These are phyloP conservation scores for Bombus confusus DNA, from an alignment of 1,140 invertebrate species.

Conservation along the genomic window DNA sequence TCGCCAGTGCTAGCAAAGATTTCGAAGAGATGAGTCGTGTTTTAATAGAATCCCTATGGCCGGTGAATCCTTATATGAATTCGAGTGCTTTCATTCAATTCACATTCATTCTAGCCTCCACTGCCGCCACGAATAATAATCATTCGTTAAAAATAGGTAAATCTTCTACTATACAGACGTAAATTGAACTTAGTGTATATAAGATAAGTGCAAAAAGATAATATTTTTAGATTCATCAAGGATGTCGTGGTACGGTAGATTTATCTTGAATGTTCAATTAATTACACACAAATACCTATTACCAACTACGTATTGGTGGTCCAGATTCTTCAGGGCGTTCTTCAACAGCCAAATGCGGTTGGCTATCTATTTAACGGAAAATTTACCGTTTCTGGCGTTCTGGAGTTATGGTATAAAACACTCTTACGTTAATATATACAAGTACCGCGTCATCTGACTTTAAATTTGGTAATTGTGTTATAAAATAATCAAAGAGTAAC, in stretches of 20 bases:
- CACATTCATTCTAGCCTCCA: conserved; percentile 73
- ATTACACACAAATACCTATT: conserved; percentile 79
- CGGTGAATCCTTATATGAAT: conserved; percentile 79
- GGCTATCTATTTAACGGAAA: conserved; percentile 75
- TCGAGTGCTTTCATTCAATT: conserved; percentile 78
- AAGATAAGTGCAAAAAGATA: no score
- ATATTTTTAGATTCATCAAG: conserved; percentile 70
- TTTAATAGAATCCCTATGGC: conserved; percentile 78
- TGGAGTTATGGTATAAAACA: conserved; percentile 71
- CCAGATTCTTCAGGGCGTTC: conserved; percentile 73
- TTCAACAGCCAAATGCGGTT: conserved; percentile 81
- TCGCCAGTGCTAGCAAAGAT: conserved; percentile 63
- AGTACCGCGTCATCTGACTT: conserved; percentile 68
- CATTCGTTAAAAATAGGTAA: conserved; percentile 75
- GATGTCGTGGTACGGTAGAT: conserved; percentile 74
- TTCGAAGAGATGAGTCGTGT: conserved; percentile 75
- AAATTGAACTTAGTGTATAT: not conserved
- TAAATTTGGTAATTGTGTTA: no score
- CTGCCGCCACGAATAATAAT: conserved; percentile 75
- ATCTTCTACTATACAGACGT: not conserved
- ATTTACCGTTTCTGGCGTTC: conserved; percentile 78
- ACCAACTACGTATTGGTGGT: conserved; percentile 74
- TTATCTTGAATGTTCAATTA: conserved; percentile 79
- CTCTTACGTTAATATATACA: conserved; percentile 75
- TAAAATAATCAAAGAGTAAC: not conserved